These are phyloP conservation scores for Watsonalla binaria DNA, from an alignment of 2,888 invertebrate genomes.

Conservation along the genomic window DNA sequence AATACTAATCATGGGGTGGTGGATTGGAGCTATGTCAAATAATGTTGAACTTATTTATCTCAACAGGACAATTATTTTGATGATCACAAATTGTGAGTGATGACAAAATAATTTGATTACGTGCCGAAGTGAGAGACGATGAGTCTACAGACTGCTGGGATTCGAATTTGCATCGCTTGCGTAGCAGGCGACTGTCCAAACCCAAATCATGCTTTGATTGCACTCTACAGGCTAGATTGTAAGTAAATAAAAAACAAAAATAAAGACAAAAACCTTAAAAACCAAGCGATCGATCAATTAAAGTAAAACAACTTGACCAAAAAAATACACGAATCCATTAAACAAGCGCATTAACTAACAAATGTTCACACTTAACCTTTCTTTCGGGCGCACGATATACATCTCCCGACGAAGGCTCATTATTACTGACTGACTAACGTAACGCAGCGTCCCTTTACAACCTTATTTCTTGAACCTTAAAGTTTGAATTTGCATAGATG, in stretches of 20 bases:
- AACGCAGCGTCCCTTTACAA: slow-evolving; percentile 6
- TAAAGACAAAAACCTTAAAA: background rate
- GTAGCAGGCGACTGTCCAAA: too few species aligned
- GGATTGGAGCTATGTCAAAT: slow-evolving; percentile 26
- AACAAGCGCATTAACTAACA: slow-evolving; percentile 74
- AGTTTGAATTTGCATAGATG: slow-evolving; percentile 22
- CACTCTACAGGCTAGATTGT: background rate
- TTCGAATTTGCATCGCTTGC: too few species aligned
- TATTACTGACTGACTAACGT: slow-evolving; percentile 47
- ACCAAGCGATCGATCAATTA: slow-evolving; percentile 51
- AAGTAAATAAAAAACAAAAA: background rate
- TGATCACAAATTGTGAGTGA: too few species aligned
- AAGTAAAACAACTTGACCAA: slow-evolving; percentile 61
- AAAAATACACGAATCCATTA: slow-evolving; percentile 68
- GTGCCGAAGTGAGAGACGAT: too few species aligned
- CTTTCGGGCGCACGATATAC: slow-evolving; percentile 65
- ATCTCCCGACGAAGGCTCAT: slow-evolving; percentile 70
- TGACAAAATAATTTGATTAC: too few species aligned
- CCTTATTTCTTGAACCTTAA: slow-evolving; percentile 15
- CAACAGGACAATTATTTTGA: too few species aligned
- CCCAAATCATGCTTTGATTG: too few species aligned
- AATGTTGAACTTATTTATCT: too few species aligned
- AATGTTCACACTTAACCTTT: slow-evolving; percentile 78
- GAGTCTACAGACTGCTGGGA: too few species aligned
- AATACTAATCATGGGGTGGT: too few species aligned